phyloP scores from a whole-genome alignment of 2,113 vertebrate genomes.

The Psammodynastes pulverulentus region DNA sequence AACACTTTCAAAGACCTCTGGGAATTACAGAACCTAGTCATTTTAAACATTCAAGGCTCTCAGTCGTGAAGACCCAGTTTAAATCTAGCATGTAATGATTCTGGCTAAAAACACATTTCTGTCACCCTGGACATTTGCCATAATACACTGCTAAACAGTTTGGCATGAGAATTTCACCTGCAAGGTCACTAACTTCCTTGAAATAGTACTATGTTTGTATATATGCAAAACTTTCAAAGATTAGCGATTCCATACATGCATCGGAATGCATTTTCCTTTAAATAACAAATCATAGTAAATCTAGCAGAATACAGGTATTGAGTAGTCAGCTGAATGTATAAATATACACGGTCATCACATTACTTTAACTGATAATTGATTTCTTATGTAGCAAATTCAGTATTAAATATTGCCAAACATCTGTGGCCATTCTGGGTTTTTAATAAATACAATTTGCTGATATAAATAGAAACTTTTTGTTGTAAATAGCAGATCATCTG shows the following conservation, averaged over 20 bases:
- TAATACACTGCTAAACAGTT: background rate
- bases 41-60: background rate
- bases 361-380: constrained; percentile 52
- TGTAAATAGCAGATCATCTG: constrained; percentile 47
- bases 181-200: background rate
- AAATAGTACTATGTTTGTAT: background rate
- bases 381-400: constrained; percentile 44
- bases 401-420: constrained; percentile 38
- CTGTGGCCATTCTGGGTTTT: constrained; percentile 36
- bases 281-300: constrained; percentile 29
- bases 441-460: constrained; percentile 47
- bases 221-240: background rate
- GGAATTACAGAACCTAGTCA: background rate
- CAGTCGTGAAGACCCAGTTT: background rate
- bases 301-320: constrained; percentile 25
- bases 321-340: constrained; percentile 19
- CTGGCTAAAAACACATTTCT: background rate
- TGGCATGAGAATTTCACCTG: background rate
- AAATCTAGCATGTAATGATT: background rate
- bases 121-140: background rate
- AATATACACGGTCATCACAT: constrained; percentile 36
- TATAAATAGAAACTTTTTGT: constrained; percentile 48
- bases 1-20: background rate
- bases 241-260: background rate
- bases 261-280: constrained; percentile 20